Base-by-base conservation (phyloP, 2,113 vertebrate genomes). In the Cacatua alba region DNA sequence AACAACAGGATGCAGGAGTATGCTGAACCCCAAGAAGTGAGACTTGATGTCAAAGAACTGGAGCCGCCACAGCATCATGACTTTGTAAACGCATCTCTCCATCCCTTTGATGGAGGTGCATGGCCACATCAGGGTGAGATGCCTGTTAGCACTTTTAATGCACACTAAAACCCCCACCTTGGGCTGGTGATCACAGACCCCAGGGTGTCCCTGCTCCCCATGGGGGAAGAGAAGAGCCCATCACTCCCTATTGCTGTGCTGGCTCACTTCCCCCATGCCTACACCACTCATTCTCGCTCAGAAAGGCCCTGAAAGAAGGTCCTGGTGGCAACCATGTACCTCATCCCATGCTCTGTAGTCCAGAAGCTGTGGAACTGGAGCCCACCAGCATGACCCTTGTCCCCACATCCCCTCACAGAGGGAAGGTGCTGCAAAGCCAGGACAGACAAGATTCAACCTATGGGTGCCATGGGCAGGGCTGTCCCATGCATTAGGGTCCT, bases 161-260 rank as follows among this genome's bases (percentile, higher is more conserved):
- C 9, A 68, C 11, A 48, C 48, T 51, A 82, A 55, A 4, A 35
- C 6, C 5, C 12, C 23, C 11, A 35, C 11, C 8, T 37, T 60
- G 29, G 11, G 7, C 20, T 80, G 18, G 7, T 68, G 69, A 31
- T 70, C 0, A 0, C 41, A 74, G 64, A 70, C 7, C 13, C 17
- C 10, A 29, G 14, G 3, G 15, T 43, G 43, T 51, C 19, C 17
- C 53, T 18, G 20, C 24, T 62, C 26, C 33, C 21, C 18, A 33
- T 0, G 0, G 21, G 20, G 12, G 17, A 33, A 77, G 29, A 77
- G 48, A 52, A 71, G 29, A 52, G 8, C 8, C 28, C 17, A 7
- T 53, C 7, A 17, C 55, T 71, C 11, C 10, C 17, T 37, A 28
- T 11, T 2, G 2, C 39, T 15, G 1, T 43, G 7, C 10, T 72